Conservation (phyloP, 2,888 invertebrate genomes). For the Acanthacorydalis orientalis region DNA sequence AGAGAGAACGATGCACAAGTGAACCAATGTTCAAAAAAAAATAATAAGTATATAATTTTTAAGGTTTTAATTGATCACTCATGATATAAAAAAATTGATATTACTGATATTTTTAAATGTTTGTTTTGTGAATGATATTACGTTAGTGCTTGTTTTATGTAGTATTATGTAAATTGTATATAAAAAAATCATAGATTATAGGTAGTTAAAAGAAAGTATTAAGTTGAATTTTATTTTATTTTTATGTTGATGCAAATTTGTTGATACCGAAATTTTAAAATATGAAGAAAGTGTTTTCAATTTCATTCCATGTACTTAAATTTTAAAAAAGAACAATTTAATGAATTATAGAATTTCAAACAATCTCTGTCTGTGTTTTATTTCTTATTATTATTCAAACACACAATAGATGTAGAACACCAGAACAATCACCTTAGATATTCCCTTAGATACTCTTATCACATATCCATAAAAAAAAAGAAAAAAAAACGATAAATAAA, state of each 20-base stretch:
- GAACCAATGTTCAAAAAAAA: too few species aligned
- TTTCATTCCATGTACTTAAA: conserved; percentile 7
- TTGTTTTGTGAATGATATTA: conserved; percentile 2
- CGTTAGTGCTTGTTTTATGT: not conserved
- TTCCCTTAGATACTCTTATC: too few species aligned
- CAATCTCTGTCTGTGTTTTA: too few species aligned
- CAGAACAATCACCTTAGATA: too few species aligned
- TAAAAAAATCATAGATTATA: not conserved
- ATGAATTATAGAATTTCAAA: conserved; percentile 5
- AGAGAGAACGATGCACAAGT: too few species aligned
- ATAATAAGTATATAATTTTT: not conserved
- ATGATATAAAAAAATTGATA: not conserved
- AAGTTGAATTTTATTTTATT: not conserved
- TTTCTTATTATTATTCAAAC: too few species aligned
- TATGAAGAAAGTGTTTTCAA: conserved; percentile 1
- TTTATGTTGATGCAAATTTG: not conserved
- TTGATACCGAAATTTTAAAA: conserved; percentile 2
- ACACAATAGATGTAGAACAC: too few species aligned
- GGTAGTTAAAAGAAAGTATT: not conserved
- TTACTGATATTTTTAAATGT: not conserved
- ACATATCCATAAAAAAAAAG: too few species aligned
- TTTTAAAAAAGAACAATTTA: conserved; percentile 2
- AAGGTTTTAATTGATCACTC: not conserved
- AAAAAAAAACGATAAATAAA: too few species aligned
- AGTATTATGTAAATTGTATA: conserved; percentile 2